Evolutionary conservation across 2,797 vertebrate species (phyloP), one percentile per base, ranked within the genome.

Genomic region (Oreochromis mossambicus): DNA sequence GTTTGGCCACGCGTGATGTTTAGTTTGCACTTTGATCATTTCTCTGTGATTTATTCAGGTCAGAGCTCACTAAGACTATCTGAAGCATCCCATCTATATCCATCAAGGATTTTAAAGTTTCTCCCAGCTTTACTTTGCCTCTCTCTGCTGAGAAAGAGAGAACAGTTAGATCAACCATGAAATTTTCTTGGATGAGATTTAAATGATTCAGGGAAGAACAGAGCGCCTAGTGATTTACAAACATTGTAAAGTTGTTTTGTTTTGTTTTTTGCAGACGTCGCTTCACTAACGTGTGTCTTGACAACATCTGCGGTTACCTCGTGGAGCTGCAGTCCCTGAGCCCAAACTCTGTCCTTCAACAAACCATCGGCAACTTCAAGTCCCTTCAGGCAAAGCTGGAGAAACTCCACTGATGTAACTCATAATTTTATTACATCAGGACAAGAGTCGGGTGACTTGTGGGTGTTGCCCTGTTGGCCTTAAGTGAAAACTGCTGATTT

Each of bases 271-370:
- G 32, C 91, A 99, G 98, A 86, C 97, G 98, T 54, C 94, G 96
- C 58, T 99, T 99, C 92, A 99, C 98, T 9, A 98, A 98, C 29
- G 95, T 97, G 73, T 99, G 98, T 89, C 95, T 99, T 80, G 98
- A 99, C 93, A 97, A 98, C 88, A 97, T 99, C 89, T 98, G 98
- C 8, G 97, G 97, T 48, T 99, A 99, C 90, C 96, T 99, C 13
- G 98, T 99, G 88, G 98, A 99, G 93, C 96, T 99, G 80, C 98
- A 99, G 92, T 98, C 98, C 9, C 96, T 99, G 92, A 98, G 96
- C 82, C 98, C 98, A 0, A 98, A 97, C 9, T 63, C 93, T 0
- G 90, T 92, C 14, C 97, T 99, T 80, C 98, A 99, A 73, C 94
- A 96, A 38, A 97, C 95, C 48, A 96, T 97, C 41, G 97, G 97